Percentiles rank a stretch among this genome's conserved stretches.
Conservation (phyloP, 2,113 vertebrate species). For the Amblyornis subalaris region DNA sequence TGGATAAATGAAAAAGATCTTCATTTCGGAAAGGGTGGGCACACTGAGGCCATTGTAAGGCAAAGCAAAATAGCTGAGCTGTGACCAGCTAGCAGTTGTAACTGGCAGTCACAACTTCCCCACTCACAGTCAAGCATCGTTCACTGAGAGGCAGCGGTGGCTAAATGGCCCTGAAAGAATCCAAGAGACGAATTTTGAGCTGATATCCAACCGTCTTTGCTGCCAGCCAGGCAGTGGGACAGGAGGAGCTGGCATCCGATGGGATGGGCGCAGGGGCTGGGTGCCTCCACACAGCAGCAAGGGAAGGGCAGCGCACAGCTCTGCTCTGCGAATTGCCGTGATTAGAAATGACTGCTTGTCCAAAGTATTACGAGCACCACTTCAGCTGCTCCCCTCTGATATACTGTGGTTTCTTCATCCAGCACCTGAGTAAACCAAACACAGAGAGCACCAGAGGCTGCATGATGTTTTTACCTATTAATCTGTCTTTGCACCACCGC, state of each 20-base stretch:
- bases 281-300: accelerated
- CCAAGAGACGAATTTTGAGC: not conserved
- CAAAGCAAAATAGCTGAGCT: not conserved
- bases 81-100: not conserved
- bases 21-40: slow-evolving; percentile 4
- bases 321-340: not conserved
- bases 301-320: not conserved
- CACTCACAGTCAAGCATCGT: not conserved
- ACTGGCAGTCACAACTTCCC: not conserved
- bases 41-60: not conserved
- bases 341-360: slow-evolving; percentile 11
- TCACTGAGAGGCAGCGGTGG: not conserved
- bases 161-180: not conserved
- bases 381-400: not conserved
- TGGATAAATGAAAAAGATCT: not conserved
- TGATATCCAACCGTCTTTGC: not conserved
- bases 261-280: accelerated
- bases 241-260: accelerated
- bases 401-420: not conserved
- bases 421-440: not conserved
- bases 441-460: not conserved
- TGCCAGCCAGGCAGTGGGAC: not conserved
- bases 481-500: not conserved
- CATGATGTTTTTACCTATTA: not conserved
- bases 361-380: not conserved